Conservation (phyloP, 2,113 vertebrate species). For the Nibea albiflora region DNA sequence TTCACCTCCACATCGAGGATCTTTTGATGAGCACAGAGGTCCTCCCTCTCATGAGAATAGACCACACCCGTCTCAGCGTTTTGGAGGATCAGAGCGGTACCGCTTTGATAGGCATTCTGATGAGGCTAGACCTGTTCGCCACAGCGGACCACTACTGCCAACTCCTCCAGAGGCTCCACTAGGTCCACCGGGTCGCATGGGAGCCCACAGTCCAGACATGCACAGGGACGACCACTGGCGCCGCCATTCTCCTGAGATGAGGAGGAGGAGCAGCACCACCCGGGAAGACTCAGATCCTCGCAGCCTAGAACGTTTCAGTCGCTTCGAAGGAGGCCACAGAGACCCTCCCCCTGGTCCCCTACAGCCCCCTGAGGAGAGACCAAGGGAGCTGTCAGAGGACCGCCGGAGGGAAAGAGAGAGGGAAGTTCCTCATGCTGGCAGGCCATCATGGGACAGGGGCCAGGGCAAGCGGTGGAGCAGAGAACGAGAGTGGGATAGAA, state of each 20-base stretch:
- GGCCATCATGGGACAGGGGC: conserved; percentile 84
- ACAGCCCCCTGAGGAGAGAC: conserved; percentile 84
- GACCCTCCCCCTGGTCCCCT: conserved; percentile 72
- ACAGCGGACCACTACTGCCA: conserved; percentile 89
- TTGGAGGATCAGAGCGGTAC: conserved; percentile 88
- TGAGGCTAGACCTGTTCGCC: conserved; percentile 84
- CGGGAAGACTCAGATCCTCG: conserved; percentile 80
- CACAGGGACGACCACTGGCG: conserved; percentile 87
- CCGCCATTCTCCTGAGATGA: conserved; percentile 84
- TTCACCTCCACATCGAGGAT: conserved; percentile 85
- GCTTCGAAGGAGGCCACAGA: conserved; percentile 88
- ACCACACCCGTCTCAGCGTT: conserved; percentile 84
- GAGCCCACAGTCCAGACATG: conserved; percentile 86
- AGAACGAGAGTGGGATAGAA: conserved; percentile 83
- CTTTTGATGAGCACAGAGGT: conserved; percentile 90
- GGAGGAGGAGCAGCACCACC: conserved; percentile 85
- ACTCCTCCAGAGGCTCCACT: conserved; percentile 85
- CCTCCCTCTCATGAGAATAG: conserved; percentile 85
- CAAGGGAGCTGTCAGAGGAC: conserved; percentile 88
- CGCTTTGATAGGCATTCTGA: conserved; percentile 87
- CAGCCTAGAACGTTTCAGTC: conserved; percentile 83
- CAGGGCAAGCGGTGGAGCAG: conserved; percentile 83
- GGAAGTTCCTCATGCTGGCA: conserved; percentile 66
- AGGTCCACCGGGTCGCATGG: conserved; percentile 70
- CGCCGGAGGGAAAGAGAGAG: conserved; percentile 84